phyloP scores from a whole-genome alignment of 2,888 invertebrate species.

The Synergus gifuensis region DNA sequence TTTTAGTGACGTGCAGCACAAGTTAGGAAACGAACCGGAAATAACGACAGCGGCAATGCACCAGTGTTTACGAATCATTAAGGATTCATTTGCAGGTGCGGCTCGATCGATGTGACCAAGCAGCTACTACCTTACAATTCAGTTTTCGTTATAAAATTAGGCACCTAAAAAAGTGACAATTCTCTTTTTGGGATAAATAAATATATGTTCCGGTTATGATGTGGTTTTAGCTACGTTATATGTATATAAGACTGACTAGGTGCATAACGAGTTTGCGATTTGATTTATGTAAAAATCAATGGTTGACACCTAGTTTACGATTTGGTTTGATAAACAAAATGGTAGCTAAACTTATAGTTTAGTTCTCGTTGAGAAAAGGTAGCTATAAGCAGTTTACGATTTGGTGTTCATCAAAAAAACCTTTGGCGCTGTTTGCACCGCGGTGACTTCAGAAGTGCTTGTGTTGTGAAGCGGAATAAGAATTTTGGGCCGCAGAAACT shows the following conservation, averaged over 20 bases:
- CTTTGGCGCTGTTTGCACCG: background rate
- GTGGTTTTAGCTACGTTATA: background rate
- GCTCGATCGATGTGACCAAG: slow-evolving; percentile 37
- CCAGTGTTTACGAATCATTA: slow-evolving; percentile 32
- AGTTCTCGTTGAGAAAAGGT: background rate
- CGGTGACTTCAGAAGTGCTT: slow-evolving; percentile 3
- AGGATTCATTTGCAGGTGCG: slow-evolving; percentile 41
- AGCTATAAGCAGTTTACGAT: background rate
- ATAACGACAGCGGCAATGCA: slow-evolving; percentile 21
- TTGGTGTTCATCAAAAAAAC: background rate
- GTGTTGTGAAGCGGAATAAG: slow-evolving; percentile 26
- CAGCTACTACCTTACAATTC: background rate
- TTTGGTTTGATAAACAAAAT: background rate
- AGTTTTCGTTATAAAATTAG: background rate
- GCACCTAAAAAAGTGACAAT: background rate
- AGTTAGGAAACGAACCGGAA: background rate
- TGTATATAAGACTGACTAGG: background rate
- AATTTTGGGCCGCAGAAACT: slow-evolving; percentile 29
- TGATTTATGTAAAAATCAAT: background rate
- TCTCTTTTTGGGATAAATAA: background rate
- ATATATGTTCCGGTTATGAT: background rate
- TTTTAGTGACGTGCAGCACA: background rate
- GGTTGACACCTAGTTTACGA: background rate
- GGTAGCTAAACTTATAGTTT: background rate
- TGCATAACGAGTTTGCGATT: background rate